These are phyloP conservation scores for Oreohelix idahoensis DNA, from an alignment of 1,140 invertebrate genomes.

Conservation along the genomic window DNA sequence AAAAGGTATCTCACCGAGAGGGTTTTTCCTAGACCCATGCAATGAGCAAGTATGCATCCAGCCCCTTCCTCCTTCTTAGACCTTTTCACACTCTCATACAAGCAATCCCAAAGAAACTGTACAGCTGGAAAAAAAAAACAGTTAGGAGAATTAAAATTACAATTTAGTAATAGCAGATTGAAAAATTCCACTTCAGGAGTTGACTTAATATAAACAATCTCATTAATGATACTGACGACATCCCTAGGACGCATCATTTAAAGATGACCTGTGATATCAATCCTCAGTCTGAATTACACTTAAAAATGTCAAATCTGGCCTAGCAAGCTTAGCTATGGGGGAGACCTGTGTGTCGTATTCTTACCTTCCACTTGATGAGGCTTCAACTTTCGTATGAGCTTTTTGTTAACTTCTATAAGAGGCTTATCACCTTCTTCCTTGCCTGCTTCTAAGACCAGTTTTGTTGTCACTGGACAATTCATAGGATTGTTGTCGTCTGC, in stretches of 20 bases:
- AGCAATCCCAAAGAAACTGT: conserved; percentile 97
- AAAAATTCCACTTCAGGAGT: too few species aligned
- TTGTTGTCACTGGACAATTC: conserved; percentile 73
- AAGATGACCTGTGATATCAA: too few species aligned
- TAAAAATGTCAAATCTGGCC: too few species aligned
- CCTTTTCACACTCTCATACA: conserved; percentile 89
- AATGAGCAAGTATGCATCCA: conserved; percentile 93
- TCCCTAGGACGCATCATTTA: too few species aligned
- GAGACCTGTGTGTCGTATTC: too few species aligned
- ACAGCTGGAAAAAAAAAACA: conserved; percentile 77
- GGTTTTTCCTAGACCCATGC: conserved; percentile 81
- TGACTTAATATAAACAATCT: too few species aligned
- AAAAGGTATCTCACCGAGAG: conserved; percentile 74
- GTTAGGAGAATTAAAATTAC: too few species aligned
- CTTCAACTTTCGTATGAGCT: conserved; percentile 90
- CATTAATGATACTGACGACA: too few species aligned
- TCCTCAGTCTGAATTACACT: too few species aligned
- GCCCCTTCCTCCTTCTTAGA: conserved; percentile 81
- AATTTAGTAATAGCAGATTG: too few species aligned
- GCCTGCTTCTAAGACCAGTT: conserved; percentile 90
- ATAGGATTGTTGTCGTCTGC: conserved; percentile 74
- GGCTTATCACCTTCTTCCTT: conserved; percentile 83
- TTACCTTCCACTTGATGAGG: conserved; percentile 87
- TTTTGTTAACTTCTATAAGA: conserved; percentile 85
- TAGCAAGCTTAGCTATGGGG: too few species aligned